Conservation (phyloP, 2,888 invertebrate species). For the Lithosia quadra region DNA sequence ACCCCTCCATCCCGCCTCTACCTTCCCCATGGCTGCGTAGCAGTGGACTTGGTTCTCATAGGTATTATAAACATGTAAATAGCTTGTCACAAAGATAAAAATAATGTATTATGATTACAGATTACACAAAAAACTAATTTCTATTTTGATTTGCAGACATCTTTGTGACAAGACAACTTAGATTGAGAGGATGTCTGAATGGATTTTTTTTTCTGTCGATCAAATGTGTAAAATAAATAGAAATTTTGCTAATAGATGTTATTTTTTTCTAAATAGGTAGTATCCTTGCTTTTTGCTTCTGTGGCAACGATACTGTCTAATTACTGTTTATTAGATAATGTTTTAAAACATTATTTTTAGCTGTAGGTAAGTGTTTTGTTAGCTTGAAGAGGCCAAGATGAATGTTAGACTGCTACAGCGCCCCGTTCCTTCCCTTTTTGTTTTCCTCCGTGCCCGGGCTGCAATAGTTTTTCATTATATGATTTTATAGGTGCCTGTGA, state of each 20-base stretch:
- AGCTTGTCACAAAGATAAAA: slow-evolving; percentile 85
- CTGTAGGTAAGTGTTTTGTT: slow-evolving; percentile 85
- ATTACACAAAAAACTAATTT: slow-evolving; percentile 56
- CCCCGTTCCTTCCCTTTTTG: slow-evolving; percentile 79
- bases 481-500: slow-evolving; percentile 86
- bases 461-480: slow-evolving; percentile 82
- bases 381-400: slow-evolving; percentile 86
- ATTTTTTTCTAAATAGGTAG: slow-evolving; percentile 80
- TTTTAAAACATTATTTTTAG: slow-evolving; percentile 79
- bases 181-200: slow-evolving; percentile 69
- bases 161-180: slow-evolving; percentile 81
- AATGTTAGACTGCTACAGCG: slow-evolving; percentile 86
- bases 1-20: slow-evolving; percentile 40
- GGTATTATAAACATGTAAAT: slow-evolving; percentile 75
- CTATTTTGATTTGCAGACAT: slow-evolving; percentile 60
- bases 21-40: slow-evolving; percentile 78
- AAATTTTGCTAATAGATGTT: slow-evolving; percentile 83
- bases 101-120: slow-evolving; percentile 60
- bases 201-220: slow-evolving; percentile 62
- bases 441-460: slow-evolving; percentile 82
- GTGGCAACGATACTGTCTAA: slow-evolving; percentile 81
- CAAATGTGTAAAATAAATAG: slow-evolving; percentile 83
- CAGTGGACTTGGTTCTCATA: slow-evolving; percentile 86
- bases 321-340: slow-evolving; percentile 74
- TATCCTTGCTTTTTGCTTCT: slow-evolving; percentile 68